Evolutionary conservation across 2,113 vertebrate species (phyloP).

Genomic region (Pachypanchax playfairii): DNA sequence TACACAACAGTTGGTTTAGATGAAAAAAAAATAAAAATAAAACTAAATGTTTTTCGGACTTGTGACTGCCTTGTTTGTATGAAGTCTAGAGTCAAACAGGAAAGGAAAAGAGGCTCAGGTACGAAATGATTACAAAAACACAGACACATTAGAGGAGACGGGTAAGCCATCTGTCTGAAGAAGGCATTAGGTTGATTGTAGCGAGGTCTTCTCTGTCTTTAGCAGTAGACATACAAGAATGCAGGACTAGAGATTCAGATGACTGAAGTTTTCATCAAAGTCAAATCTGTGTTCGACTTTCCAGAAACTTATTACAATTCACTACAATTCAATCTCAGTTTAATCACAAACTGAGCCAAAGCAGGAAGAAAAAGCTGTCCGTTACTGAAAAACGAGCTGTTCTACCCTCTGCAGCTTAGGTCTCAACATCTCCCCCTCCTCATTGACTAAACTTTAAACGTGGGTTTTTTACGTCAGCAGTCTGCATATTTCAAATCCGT

Average conservation of each 20-base stretch:
- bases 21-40: constrained; percentile 1
- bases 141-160: constrained; percentile 47
- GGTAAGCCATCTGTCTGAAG: constrained; percentile 63
- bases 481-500: constrained; percentile 38
- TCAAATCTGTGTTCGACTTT: constrained; percentile 4
- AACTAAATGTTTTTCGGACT: not conserved
- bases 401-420: not conserved
- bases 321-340: constrained; percentile 17
- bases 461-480: not conserved
- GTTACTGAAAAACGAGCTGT: not conserved
- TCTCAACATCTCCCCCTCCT: not conserved
- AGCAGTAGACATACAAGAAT: constrained; percentile 57
- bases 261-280: constrained; percentile 48
- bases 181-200: constrained; percentile 61
- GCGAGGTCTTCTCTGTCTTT: constrained; percentile 37
- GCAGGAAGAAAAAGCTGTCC: constrained; percentile 18
- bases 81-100: constrained; percentile 37
- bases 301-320: constrained; percentile 27
- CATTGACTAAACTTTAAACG: not conserved
- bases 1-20: constrained; percentile 18
- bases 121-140: not conserved
- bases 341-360: constrained; percentile 6
- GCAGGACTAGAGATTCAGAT: constrained; percentile 55
- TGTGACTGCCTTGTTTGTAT: too few relatives aligned
- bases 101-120: constrained; percentile 16